Conservation (phyloP, 2,888 invertebrate genomes). For the Sesia apiformis region DNA sequence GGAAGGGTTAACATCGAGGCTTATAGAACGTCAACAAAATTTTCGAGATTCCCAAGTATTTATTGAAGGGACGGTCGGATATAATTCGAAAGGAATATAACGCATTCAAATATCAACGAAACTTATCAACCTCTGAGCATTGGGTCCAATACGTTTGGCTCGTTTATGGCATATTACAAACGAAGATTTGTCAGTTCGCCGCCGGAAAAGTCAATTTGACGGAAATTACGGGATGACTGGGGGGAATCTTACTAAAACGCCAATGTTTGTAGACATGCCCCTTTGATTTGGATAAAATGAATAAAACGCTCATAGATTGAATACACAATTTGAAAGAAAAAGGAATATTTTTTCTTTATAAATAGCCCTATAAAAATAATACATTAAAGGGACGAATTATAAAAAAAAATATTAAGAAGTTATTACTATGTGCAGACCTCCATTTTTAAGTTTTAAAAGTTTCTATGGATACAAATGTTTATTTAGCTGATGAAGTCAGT, state of each 20-base stretch:
- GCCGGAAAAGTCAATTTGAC: slow-evolving; percentile 69
- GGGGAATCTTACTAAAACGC: slow-evolving; percentile 47
- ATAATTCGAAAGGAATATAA: slow-evolving; percentile 57
- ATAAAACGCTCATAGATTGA: slow-evolving; percentile 13
- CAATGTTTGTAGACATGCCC: slow-evolving; percentile 38
- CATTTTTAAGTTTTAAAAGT: too few species aligned
- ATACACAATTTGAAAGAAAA: too few species aligned
- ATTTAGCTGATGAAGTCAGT: too few species aligned
- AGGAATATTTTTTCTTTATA: too few species aligned
- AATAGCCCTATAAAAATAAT: too few species aligned
- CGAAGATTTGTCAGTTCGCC: slow-evolving; percentile 61
- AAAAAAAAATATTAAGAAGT: too few species aligned
- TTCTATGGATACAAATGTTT: too few species aligned
- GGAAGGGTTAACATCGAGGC: slow-evolving; percentile 25
- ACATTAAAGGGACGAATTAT: too few species aligned
- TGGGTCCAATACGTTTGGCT: slow-evolving; percentile 64
- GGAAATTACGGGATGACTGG: slow-evolving; percentile 57
- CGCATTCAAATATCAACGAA: slow-evolving; percentile 69
- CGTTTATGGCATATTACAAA: slow-evolving; percentile 67
- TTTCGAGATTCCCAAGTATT: slow-evolving; percentile 38
- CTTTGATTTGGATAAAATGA: slow-evolving; percentile 18
- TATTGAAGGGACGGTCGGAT: slow-evolving; percentile 47
- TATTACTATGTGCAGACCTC: too few species aligned
- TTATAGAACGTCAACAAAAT: slow-evolving; percentile 41
- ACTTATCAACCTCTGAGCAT: slow-evolving; percentile 63